Conservation (phyloP, 2,888 invertebrate genomes). For the Tuberolachnus salignus region DNA sequence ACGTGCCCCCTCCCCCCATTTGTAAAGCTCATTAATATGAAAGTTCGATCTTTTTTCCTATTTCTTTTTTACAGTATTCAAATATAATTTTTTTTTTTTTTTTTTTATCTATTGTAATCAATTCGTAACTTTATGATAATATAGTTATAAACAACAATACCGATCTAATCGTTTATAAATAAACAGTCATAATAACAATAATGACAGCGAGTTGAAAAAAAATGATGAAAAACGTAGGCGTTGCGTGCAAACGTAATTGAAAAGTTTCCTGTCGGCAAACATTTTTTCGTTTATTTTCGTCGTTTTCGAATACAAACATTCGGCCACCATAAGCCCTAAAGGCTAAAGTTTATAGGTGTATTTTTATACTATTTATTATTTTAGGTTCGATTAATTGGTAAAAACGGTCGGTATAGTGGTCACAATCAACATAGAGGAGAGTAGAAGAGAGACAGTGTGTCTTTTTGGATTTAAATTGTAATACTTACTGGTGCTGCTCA, state of each 20-base stretch:
- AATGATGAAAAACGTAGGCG: slow-evolving; percentile 39
- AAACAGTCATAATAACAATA: slow-evolving; percentile 38
- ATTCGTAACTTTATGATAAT: not conserved
- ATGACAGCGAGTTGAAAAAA: slow-evolving; percentile 8
- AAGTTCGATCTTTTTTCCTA: too few species aligned
- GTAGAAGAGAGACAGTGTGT: not conserved
- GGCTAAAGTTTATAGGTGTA: not conserved
- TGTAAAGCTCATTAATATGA: too few species aligned
- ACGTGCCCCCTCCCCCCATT: too few species aligned
- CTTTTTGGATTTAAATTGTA: slow-evolving; percentile 8
- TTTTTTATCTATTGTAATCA: too few species aligned
- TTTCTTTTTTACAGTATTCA: too few species aligned
- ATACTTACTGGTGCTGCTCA: too few species aligned
- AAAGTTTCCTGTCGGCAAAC: slow-evolving; percentile 47
- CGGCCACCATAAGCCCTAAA: slow-evolving; percentile 25
- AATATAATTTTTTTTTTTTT: too few species aligned
- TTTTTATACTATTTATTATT: not conserved
- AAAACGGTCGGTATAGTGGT: not conserved
- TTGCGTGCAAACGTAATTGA: slow-evolving; percentile 53
- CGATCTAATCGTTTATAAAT: slow-evolving; percentile 19
- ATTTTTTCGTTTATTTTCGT: slow-evolving; percentile 28
- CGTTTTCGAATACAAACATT: slow-evolving; percentile 46
- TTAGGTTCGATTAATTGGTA: slow-evolving; percentile 38
- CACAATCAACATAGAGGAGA: slow-evolving; percentile 11
- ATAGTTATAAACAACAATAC: not conserved